phyloP scores from a whole-genome alignment of 1,140 invertebrate genomes.

The Notospermus geniculatus region DNA sequence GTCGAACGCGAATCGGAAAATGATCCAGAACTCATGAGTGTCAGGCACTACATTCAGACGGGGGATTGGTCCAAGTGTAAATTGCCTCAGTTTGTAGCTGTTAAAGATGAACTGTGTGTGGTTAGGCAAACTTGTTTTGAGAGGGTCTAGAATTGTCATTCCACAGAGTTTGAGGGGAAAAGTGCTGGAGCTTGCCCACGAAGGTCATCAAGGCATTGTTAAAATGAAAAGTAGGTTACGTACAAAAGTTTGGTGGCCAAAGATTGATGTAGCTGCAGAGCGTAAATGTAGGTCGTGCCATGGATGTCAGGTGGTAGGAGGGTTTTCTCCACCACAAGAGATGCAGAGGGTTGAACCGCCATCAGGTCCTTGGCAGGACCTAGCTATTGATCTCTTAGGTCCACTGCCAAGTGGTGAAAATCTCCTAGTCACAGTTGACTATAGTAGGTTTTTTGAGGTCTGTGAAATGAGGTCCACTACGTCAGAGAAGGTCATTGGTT shows the following conservation, averaged over 20 bases:
- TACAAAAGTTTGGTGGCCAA: constrained; percentile 28
- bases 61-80: too few species aligned
- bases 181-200: constrained; percentile 19
- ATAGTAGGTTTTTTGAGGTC: constrained; percentile 21
- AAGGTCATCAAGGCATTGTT: too few species aligned
- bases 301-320: constrained; percentile 20
- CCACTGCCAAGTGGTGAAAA: constrained; percentile 19
- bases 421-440: constrained; percentile 23
- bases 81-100: too few species aligned
- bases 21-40: constrained; percentile 15
- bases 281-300: constrained; percentile 17
- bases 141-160: too few species aligned
- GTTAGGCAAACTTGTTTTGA: too few species aligned
- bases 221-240: constrained; percentile 21
- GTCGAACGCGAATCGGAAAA: constrained; percentile 11
- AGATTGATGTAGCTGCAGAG: constrained; percentile 24
- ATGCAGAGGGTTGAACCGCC: constrained; percentile 14
- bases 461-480: constrained; percentile 14
- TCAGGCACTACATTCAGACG: too few species aligned
- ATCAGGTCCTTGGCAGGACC: constrained; percentile 20
- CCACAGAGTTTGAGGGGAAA: too few species aligned
- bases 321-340: constrained; percentile 8
- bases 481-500: constrained; percentile 14
- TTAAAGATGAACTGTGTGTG: too few species aligned
- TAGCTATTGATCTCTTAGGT: constrained; percentile 22